These are phyloP conservation scores for Scolopax rusticola DNA, from an alignment of 2,797 vertebrate genomes.

Conservation along the genomic window DNA sequence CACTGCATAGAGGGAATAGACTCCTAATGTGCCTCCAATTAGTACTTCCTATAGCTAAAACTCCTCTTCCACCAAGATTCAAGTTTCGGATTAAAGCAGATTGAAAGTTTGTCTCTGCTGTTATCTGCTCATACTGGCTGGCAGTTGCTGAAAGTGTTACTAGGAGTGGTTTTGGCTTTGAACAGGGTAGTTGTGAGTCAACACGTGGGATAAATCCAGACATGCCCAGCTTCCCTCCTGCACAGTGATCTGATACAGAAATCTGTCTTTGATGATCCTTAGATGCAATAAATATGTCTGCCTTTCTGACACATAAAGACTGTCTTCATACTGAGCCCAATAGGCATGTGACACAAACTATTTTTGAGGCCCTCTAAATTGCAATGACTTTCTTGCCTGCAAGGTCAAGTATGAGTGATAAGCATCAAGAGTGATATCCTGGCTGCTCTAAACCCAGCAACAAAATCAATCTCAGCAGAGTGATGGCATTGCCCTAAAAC, in stretches of 20 bases:
- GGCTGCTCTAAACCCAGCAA: background rate
- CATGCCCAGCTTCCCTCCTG: constrained; percentile 27
- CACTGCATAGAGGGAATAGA: background rate
- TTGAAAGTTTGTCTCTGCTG: background rate
- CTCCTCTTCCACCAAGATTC: background rate
- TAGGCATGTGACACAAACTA: background rate
- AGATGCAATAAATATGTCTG: constrained; percentile 1
- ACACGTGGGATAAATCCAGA: constrained; percentile 45
- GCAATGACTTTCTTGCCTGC: background rate
- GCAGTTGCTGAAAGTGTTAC: constrained; percentile 14
- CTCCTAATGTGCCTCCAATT: background rate
- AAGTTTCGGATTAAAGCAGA: background rate
- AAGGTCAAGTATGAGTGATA: constrained; percentile 14
- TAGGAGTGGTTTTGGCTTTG: constrained; percentile 62
- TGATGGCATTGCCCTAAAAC: background rate
- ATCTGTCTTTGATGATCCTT: constrained; percentile 28
- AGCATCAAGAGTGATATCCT: background rate
- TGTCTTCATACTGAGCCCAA: background rate
- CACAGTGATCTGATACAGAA: constrained; percentile 15
- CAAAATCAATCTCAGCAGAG: background rate
- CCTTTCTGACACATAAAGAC: constrained; percentile 21
- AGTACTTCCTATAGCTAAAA: background rate
- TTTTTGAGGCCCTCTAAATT: background rate
- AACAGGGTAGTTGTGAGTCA: constrained; percentile 31
- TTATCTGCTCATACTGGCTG: background rate